Evolutionary conservation across 2,797 vertebrate species (phyloP), one percentile per base, ranked within the genome.

Genomic region (Nyctibius grandis): DNA sequence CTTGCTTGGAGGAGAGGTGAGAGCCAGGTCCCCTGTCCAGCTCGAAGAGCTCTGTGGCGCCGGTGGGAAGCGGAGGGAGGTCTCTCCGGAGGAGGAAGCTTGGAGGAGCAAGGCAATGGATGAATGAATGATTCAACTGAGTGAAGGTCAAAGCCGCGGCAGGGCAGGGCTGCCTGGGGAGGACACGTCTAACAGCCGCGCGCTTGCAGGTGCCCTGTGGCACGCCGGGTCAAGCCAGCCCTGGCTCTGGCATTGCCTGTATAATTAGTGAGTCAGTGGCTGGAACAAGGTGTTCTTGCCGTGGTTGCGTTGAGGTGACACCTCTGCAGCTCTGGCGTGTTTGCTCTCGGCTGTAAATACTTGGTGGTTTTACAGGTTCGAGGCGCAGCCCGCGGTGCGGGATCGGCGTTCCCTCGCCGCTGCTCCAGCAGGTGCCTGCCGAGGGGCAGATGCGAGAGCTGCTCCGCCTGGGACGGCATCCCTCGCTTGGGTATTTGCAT

Each of bases 201-300:
- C 0, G 2, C 91, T 85, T 2, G 3, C 60, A 64, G 91, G 85
- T 95, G 80, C 96, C 93, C 89, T 25, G 51, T 88, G 95, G 93
- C 89, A 88, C 21, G 8, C 40, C 4, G 0, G 77, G 92, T 73
- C 54, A 50, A 25, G 60, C 81, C 64, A 90, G 89, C 89, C 77
- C 85, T 51, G 85, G 91, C 89, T 57, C 20, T n/a, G 96, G 96
- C 95, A 93, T n/a, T 84, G 80, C 91, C 91, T 87, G 45, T 89
- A 44, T 94, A 86, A 94, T 86, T 92, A 94, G 96, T 96, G 94
- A 96, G 89, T 97, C 95, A 96, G 91, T 53, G 75, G 80, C 70
- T 76, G 83, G 95, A 93, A 97, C 91, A 91, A 86, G 70, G 94
- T 96, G 96, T 97, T 97, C 96, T 95, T 91, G 68, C 95, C 70